Evolutionary conservation across 2,797 vertebrate species (phyloP).

Genomic region (Acipenser ruthenus): DNA sequence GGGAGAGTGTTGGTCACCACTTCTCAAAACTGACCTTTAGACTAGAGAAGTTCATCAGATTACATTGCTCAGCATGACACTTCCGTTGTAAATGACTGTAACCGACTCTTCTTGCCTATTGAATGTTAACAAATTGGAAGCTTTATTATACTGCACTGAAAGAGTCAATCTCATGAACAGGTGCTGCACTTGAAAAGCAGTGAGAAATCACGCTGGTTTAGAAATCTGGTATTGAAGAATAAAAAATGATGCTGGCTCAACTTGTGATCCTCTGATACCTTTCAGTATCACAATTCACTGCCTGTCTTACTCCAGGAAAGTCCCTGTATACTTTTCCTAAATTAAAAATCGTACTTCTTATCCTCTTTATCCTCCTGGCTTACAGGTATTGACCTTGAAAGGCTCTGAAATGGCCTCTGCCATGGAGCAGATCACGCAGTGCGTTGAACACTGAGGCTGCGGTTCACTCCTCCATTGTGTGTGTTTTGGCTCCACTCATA

Average conservation of each 20-base stretch:
- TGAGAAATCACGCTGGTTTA: no score
- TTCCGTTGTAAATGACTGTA: no score
- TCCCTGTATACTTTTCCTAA: constrained; percentile 46
- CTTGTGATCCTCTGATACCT: constrained; percentile 31
- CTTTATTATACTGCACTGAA: no score
- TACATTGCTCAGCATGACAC: no score
- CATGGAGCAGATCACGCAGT: constrained; percentile 55
- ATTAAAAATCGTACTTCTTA: constrained; percentile 55
- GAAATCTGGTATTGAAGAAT: no score
- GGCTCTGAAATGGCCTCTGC: constrained; percentile 58
- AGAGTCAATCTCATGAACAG: no score
- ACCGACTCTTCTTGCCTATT: no score
- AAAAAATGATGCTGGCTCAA: constrained; percentile 28
- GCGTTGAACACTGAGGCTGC: constrained; percentile 55
- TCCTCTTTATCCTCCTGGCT: constrained; percentile 49
- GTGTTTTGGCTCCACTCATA: constrained; percentile 47
- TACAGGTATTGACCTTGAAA: constrained; percentile 59
- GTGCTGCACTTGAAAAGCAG: no score
- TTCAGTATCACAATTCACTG: constrained; percentile 44
- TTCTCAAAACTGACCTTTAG: no score
- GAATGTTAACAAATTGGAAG: no score
- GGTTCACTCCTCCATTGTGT: constrained; percentile 59
- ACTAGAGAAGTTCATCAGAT: no score
- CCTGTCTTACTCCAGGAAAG: constrained; percentile 39
- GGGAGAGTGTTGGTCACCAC: no score